Conservation (phyloP, 2,888 invertebrate species). For the Lottia scabra region DNA sequence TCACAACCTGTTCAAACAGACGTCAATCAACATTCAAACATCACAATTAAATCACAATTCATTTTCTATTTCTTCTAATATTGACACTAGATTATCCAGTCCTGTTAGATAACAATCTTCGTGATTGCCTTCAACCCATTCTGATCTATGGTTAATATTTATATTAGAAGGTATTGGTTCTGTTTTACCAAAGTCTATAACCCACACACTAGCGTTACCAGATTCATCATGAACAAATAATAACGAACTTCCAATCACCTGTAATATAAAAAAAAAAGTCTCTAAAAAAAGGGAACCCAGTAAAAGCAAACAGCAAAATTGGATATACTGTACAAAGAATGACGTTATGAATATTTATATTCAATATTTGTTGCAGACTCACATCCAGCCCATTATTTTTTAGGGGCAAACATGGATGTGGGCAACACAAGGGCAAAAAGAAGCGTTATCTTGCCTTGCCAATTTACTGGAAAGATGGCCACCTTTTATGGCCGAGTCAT, state of each 20-base stretch:
- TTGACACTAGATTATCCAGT: conserved; percentile 87
- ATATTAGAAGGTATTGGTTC: conserved; percentile 73
- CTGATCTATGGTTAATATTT: conserved; percentile 82
- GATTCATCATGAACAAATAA: conserved; percentile 67
- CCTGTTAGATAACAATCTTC: conserved; percentile 96
- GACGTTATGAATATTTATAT: too few species aligned
- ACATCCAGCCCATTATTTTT: too few species aligned
- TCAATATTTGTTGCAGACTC: too few species aligned
- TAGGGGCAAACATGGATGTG: too few species aligned
- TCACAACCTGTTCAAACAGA: too few species aligned
- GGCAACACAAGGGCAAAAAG: too few species aligned
- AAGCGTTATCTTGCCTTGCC: too few species aligned
- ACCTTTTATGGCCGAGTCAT: too few species aligned
- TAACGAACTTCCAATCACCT: conserved; percentile 68
- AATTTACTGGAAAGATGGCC: too few species aligned
- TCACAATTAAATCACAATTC: too few species aligned
- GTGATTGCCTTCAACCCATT: conserved; percentile 92
- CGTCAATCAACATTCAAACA: too few species aligned
- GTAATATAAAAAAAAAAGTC: conserved; percentile 26
- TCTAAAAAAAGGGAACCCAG: not conserved
- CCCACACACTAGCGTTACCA: conserved; percentile 63
- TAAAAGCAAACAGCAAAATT: not conserved
- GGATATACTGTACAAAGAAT: too few species aligned
- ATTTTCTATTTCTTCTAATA: conserved; percentile 73
- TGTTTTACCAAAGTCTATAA: conserved; percentile 70